These are phyloP conservation scores for Aphaenogaster rudis DNA, from an alignment of 1,140 invertebrate species.

Conservation along the genomic window DNA sequence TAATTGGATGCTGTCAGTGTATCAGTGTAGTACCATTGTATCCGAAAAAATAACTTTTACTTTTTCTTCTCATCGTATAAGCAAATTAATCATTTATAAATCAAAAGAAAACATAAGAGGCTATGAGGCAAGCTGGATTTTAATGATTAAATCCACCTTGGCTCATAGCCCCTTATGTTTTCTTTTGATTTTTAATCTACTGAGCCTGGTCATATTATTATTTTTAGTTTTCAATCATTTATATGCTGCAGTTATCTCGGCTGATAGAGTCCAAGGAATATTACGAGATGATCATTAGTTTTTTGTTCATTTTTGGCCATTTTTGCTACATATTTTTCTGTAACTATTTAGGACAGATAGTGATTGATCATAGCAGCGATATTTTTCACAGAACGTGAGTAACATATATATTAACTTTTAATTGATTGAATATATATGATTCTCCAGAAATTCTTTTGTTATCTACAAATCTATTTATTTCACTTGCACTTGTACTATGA, in stretches of 20 bases:
- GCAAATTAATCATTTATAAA: neutral
- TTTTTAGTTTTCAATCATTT: neutral
- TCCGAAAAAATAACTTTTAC: neutral
- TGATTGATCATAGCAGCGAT: constrained; percentile 13
- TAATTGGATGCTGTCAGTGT: neutral
- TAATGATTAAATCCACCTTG: too few species aligned
- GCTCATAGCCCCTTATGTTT: too few species aligned
- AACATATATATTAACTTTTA: neutral
- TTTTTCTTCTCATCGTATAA: neutral
- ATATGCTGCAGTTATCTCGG: constrained; percentile 17
- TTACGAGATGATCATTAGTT: neutral
- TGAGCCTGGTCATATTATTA: neutral
- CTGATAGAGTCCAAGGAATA: constrained; percentile 12
- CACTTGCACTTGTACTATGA: neutral
- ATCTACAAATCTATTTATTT: neutral
- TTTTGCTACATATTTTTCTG: constrained; percentile 7
- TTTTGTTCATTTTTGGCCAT: neutral
- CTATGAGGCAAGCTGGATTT: too few species aligned
- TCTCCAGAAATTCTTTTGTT: neutral
- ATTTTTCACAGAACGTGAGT: constrained; percentile 26
- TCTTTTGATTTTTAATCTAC: too few species aligned
- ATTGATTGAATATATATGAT: neutral
- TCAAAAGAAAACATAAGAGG: too few species aligned
- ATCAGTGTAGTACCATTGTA: neutral
- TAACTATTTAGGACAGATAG: constrained; percentile 17